A percentile compares a stretch with the other conserved stretches of the same genome.
These are phyloP conservation scores for Toxotes lorentzi DNA, from an alignment of 2,797 vertebrate genomes.

Conservation along the genomic window DNA sequence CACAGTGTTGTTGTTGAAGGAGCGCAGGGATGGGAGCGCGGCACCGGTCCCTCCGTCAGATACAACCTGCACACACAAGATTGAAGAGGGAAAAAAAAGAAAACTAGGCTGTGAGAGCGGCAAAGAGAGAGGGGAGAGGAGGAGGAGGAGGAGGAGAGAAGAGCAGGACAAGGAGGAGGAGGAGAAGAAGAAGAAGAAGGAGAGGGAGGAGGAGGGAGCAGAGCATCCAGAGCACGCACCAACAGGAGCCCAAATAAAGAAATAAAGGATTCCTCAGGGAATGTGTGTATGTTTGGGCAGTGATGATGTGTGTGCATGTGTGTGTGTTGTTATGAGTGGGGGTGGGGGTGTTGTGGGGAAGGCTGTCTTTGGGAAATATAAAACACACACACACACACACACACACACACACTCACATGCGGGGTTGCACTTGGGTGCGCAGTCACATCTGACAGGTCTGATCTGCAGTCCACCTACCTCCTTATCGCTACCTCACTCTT, in stretches of 20 bases:
- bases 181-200: slow-evolving; percentile 28
- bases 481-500: slow-evolving; percentile 72
- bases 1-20: slow-evolving; percentile 81
- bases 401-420: slow-evolving; percentile 36
- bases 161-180: slow-evolving; percentile 68
- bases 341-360: slow-evolving; percentile 44
- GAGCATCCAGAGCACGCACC: slow-evolving; percentile 80
- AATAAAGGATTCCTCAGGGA: slow-evolving; percentile 78
- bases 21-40: slow-evolving; percentile 73
- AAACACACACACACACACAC: slow-evolving; percentile 42
- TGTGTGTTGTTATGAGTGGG: slow-evolving; percentile 38
- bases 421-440: slow-evolving; percentile 67
- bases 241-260: slow-evolving; percentile 80
- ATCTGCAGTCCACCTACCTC: slow-evolving; percentile 79
- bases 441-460: slow-evolving; percentile 80
- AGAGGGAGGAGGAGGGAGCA: slow-evolving; percentile 66
- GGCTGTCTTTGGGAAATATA: slow-evolving; percentile 74
- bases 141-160: slow-evolving; percentile 61
- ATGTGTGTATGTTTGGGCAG: slow-evolving; percentile 53
- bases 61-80: slow-evolving; percentile 80
- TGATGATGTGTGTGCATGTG: slow-evolving; percentile 39
- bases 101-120: slow-evolving; percentile 76
- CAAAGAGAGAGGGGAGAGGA: slow-evolving; percentile 71
- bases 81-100: slow-evolving; percentile 75
- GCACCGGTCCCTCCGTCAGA: slow-evolving; percentile 81